Percentiles rank a stretch among this genome's conserved stretches.
These are phyloP conservation scores for Coendou prehensilis DNA, from an alignment of 2,797 vertebrate genomes.

Conservation along the genomic window DNA sequence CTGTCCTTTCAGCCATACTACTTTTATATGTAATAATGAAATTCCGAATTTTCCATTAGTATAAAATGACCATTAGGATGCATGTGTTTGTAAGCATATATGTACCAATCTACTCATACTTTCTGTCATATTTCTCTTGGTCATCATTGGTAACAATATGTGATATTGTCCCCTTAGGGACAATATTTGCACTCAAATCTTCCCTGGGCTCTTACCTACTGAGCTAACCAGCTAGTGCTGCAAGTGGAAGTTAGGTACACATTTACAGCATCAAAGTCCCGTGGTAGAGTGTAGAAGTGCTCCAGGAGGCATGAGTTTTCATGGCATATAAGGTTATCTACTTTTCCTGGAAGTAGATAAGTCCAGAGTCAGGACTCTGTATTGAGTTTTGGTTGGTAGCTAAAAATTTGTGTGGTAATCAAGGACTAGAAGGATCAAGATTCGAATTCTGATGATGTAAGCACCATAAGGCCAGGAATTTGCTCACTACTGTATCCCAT, in stretches of 20 bases:
- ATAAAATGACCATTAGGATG: not conserved
- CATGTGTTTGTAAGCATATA: not conserved
- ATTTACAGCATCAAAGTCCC: not conserved
- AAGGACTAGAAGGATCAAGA: not conserved
- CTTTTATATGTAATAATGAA: conserved; percentile 1
- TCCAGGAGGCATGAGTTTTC: not conserved
- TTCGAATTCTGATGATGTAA: not conserved
- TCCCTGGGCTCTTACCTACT: not conserved
- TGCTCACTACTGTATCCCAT: not conserved
- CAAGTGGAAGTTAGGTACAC: not conserved
- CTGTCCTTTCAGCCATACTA: not conserved
- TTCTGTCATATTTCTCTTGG: not conserved
- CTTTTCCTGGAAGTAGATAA: not conserved
- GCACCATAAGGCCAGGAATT: not conserved
- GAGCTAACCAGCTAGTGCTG: not conserved
- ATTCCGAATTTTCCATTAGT: not conserved
- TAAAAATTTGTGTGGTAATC: not conserved
- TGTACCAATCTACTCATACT: not conserved
- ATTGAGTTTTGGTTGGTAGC: not conserved
- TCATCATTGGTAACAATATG: conserved; percentile 5
- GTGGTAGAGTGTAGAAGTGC: not conserved
- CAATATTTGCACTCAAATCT: not conserved
- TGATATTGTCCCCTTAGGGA: not conserved
- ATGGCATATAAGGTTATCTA: not conserved
- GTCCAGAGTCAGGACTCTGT: not conserved